Base-by-base conservation (phyloP, 1,140 invertebrate genomes). In the Cydia strobilella region DNA sequence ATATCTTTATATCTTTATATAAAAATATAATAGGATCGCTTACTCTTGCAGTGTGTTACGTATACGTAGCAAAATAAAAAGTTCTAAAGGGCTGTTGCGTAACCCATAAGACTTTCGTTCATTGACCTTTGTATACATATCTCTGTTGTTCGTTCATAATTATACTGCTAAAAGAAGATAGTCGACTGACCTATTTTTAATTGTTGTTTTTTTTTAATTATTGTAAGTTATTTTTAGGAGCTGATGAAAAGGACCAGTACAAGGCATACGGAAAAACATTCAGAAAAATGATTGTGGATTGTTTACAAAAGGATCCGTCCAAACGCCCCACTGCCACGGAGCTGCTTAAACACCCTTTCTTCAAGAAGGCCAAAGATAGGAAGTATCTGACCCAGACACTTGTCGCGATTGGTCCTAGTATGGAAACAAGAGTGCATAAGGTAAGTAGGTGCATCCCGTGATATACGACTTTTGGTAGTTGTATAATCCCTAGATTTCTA, bases 341-440 rank as follows among this genome's bases (percentile, higher is more conserved):
- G 93, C 93, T 99, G 39, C 91, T 99, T n/a, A 99, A 99, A 91
- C 97, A 99, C 94, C 97, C 98, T 2, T 99, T 99, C 93, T 99
- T 99, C 93, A 99, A 98, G 89, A 99, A 99, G 93, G 97, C 98
- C 5, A 99, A 99, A 94, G 99, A 99, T 89, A 98, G 97, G 84
- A 97, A 97, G 83, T 99, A 98, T 93, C 93, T 99, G 4, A 96
- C 98, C 77, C 97, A 98, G 86, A 98, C 97, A 0, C 93, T 99
- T 77, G 95, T 99, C n/a, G 95, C 96, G 9, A 96, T 96, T 80
- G 97, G 97, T 1, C 97, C 96, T 80, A 98, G 95, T 88, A 94
- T 97, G 87, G 97, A 97, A 90, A 96, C 96, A 31, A 94, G 97
- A 82, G 96, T 98, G 2, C 96, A 97, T 89, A 98, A 98, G 94